phyloP scores from a whole-genome alignment of 2,888 invertebrate genomes.

The Ophion ellenae region DNA sequence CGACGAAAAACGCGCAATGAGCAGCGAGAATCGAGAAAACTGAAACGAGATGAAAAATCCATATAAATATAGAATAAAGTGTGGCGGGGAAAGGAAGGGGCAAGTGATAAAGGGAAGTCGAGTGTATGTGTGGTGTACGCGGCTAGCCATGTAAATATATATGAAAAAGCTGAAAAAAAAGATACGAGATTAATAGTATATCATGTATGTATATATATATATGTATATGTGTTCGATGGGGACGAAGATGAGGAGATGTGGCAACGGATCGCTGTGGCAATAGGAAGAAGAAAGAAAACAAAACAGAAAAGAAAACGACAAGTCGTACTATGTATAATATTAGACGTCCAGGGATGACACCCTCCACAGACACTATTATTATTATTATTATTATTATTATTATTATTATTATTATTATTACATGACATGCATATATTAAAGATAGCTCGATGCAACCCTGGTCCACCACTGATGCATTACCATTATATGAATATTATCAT shows the following conservation, averaged over 20 bases:
- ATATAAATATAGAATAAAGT: conserved; percentile 75
- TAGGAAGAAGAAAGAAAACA: background rate
- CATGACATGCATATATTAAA: conserved; percentile 69
- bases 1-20: background rate
- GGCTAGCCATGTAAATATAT: conserved; percentile 81
- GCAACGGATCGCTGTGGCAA: conserved; percentile 30
- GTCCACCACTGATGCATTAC: conserved; percentile 79
- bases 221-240: conserved; percentile 50
- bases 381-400: conserved; percentile 62
- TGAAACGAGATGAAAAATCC: background rate
- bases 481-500: conserved; percentile 82
- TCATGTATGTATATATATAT: conserved; percentile 46
- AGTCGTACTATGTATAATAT: conserved; percentile 57
- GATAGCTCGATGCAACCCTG: conserved; percentile 63
- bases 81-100: background rate
- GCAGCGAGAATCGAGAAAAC: background rate
- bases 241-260: conserved; percentile 23
- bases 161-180: conserved; percentile 35
- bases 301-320: conserved; percentile 25
- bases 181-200: conserved; percentile 46
- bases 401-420: conserved; percentile 62
- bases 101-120: conserved; percentile 29
- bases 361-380: conserved; percentile 59
- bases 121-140: conserved; percentile 74
- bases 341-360: conserved; percentile 38